These are phyloP conservation scores for Grammatotria lemairii DNA, from an alignment of 2,113 vertebrate genomes.

Conservation along the genomic window DNA sequence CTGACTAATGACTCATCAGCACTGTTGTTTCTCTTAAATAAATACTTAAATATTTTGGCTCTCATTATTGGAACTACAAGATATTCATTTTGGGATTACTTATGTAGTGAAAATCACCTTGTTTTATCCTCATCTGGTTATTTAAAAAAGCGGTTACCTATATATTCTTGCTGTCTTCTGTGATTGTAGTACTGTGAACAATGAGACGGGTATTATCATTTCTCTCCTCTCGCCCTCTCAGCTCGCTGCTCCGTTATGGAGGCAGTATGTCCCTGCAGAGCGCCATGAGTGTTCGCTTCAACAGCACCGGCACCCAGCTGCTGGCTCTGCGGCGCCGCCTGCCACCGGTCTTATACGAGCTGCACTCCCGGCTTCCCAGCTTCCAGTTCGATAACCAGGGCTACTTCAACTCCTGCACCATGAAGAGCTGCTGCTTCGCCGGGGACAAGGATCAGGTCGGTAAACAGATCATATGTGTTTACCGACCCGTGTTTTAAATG, in stretches of 20 bases:
- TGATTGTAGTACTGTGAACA: background rate
- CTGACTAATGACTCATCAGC: background rate
- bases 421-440: slow-evolving; percentile 99
- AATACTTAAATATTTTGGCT: background rate
- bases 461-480: background rate
- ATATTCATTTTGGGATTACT: background rate
- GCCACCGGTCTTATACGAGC: slow-evolving; percentile 93
- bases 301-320: slow-evolving; percentile 93
- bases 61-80: background rate
- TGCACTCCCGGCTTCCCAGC: slow-evolving; percentile 92
- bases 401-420: slow-evolving; percentile 98
- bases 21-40: background rate
- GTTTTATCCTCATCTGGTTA: background rate
- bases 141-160: background rate
- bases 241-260: slow-evolving; percentile 90
- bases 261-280: slow-evolving; percentile 95
- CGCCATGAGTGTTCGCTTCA: slow-evolving; percentile 98
- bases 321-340: slow-evolving; percentile 89
- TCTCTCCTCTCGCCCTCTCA: slow-evolving; percentile 30
- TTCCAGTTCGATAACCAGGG: slow-evolving; percentile 99
- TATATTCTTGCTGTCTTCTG: background rate
- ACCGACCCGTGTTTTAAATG: background rate
- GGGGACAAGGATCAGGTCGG: slow-evolving; percentile 94
- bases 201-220: accelerated
- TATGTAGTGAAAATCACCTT: background rate